Base-by-base conservation (phyloP, 2,888 invertebrate species). In the Cephus pygmeus region DNA sequence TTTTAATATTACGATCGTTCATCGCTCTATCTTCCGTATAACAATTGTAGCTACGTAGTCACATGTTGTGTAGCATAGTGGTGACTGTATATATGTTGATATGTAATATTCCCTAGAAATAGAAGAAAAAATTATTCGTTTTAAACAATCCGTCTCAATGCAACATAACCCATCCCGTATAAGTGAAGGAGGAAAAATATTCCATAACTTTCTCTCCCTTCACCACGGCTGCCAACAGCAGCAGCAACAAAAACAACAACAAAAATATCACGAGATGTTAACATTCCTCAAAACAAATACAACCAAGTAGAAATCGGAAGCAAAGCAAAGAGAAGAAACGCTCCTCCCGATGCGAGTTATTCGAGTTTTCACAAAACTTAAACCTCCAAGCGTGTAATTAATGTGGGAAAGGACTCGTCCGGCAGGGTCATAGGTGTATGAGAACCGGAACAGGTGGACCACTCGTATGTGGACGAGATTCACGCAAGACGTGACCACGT, bases 61-160 rank as follows among this genome's bases (percentile, higher is more conserved):
- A 87, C 87, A 85, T 84, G 84, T 84, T 85, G 82, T 86, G 81
- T 88, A 88, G 88, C 80, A 85, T 84, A 88, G 86, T 87, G 88
- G 90, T 90, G 89, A 90, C 88, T 90, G 90, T 90, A 90, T 90
- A 90, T 90, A 90, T 90, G 90, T 90, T 88, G 86, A 90, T 90
- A 90, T 91, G 91, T 90, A 90, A 90, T 88, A 90, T 90, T 90
- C 88, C 86, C 88, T 87, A 86, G 85, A 85, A 83, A 87, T 87
- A 87, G 81, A 84, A 82, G 83, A 85, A 84, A 56, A 56, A 78
- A 83, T 84, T 81, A 85, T 83, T 84, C 81, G 81, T 84, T 86
- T 83, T 82, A 82, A 86, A 81, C 74, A 76, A 73, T 73, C 78
- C 40, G 12, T 76, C 56, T 36, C 9, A 40, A 6, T 56, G 9